Evolutionary conservation across 2,113 vertebrate species (phyloP).

Genomic region (Chaetops frenatus): DNA sequence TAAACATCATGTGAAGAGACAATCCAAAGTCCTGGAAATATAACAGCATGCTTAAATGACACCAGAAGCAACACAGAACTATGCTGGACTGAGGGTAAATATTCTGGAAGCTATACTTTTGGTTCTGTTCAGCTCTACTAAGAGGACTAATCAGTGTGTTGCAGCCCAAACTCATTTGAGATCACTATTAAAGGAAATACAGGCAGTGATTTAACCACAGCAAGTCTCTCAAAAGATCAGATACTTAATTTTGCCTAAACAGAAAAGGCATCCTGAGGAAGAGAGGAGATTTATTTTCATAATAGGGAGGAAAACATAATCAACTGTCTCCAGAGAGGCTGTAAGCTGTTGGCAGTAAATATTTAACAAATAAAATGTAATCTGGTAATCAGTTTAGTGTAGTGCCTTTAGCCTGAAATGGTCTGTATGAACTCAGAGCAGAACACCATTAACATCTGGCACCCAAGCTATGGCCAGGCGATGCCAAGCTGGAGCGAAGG

Average conservation of each 20-base stretch:
- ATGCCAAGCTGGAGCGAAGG: background rate
- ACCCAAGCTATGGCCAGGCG: rapidly evolving
- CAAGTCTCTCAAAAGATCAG: background rate
- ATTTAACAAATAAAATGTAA: background rate
- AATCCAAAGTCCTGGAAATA: background rate
- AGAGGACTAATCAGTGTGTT: background rate
- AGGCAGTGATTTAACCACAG: background rate
- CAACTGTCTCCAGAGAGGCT: background rate
- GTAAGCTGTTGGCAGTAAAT: background rate
- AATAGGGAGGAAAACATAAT: background rate
- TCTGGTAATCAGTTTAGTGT: background rate
- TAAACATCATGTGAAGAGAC: background rate
- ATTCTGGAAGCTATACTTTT: background rate
- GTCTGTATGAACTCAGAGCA: background rate
- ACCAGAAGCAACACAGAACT: background rate
- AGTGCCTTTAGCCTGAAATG: background rate
- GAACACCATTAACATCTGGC: background rate
- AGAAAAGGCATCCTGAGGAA: background rate
- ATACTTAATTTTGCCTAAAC: background rate
- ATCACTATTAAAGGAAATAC: background rate
- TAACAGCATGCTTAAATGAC: background rate
- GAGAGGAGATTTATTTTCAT: background rate
- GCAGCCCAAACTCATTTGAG: background rate
- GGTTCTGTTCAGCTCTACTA: background rate
- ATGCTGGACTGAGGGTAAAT: background rate